A percentile compares a stretch with the other conserved stretches of the same genome.
Evolutionary conservation across 1,140 invertebrate species (phyloP).

Genomic region (Araneus ventricosus): DNA sequence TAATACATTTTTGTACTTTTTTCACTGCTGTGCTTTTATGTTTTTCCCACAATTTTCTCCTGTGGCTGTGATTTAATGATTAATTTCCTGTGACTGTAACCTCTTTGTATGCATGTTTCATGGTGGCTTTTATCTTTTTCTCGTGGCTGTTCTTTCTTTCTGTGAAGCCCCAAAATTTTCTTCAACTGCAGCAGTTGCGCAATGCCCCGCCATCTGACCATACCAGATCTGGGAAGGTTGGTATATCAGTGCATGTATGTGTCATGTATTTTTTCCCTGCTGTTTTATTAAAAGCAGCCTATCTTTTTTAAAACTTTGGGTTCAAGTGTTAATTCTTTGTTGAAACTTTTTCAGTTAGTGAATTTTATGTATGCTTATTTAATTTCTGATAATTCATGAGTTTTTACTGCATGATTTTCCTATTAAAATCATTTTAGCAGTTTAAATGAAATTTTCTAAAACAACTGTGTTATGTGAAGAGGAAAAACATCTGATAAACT

Average conservation of each 20-base stretch:
- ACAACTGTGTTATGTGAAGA: too few species aligned
- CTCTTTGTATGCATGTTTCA: constrained; percentile 66
- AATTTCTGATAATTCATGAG: too few species aligned
- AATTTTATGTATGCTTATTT: too few species aligned
- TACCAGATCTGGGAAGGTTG: constrained; percentile 72
- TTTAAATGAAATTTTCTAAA: too few species aligned
- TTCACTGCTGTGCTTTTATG: background rate
- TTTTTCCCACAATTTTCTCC: constrained; percentile 21
- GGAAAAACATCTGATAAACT: too few species aligned
- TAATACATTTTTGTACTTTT: background rate
- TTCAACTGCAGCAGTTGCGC: constrained; percentile 71
- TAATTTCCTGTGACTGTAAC: constrained; percentile 20
- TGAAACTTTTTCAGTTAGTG: too few species aligned
- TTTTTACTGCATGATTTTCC: too few species aligned
- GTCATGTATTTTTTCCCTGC: background rate
- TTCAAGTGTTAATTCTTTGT: too few species aligned
- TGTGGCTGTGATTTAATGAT: constrained; percentile 22
- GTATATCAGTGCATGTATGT: constrained; percentile 55
- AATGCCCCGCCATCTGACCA: constrained; percentile 69
- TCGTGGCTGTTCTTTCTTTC: constrained; percentile 63
- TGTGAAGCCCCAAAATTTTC: constrained; percentile 71
- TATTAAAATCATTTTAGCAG: too few species aligned
- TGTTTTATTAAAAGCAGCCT: too few species aligned
- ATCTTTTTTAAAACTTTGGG: too few species aligned
- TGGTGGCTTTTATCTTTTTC: constrained; percentile 34